Percentiles rank a stretch among this genome's conserved stretches.
phyloP scores from a whole-genome alignment of 2,113 vertebrate species.

The Micronycteris hirsuta region DNA sequence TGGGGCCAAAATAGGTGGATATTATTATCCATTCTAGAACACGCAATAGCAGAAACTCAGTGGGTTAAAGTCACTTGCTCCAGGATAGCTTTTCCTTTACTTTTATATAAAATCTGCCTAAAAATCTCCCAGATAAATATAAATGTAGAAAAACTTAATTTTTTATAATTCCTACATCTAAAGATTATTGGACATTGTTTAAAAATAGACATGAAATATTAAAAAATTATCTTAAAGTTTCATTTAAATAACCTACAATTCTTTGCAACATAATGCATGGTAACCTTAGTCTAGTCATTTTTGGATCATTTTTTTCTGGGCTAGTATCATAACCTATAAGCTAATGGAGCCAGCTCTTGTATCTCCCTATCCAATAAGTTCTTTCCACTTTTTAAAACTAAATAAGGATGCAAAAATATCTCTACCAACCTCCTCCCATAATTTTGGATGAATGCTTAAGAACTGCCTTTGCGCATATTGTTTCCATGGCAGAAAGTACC shows the following conservation, averaged over 20 bases:
- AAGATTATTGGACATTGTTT: neutral
- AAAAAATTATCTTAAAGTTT: neutral
- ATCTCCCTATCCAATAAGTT: neutral
- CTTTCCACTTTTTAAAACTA: neutral
- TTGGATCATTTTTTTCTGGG: neutral
- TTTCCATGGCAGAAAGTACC: neutral
- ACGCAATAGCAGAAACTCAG: neutral
- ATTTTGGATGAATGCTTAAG: neutral
- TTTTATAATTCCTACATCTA: neutral
- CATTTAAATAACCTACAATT: neutral
- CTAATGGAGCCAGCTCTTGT: neutral
- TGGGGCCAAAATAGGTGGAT: neutral
- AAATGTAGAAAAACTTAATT: neutral
- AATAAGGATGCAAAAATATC: neutral
- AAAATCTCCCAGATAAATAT: neutral
- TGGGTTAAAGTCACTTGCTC: neutral
- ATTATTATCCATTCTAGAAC: slow-evolving; percentile 5
- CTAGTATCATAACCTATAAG: neutral
- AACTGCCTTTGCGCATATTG: neutral
- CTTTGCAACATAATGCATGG: neutral
- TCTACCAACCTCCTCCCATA: fast-evolving
- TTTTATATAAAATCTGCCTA: neutral
- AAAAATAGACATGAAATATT: neutral
- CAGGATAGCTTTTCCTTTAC: neutral
- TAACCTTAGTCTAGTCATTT: neutral